Conservation (phyloP, 2,113 vertebrate genomes). For the Penelope pileata region DNA sequence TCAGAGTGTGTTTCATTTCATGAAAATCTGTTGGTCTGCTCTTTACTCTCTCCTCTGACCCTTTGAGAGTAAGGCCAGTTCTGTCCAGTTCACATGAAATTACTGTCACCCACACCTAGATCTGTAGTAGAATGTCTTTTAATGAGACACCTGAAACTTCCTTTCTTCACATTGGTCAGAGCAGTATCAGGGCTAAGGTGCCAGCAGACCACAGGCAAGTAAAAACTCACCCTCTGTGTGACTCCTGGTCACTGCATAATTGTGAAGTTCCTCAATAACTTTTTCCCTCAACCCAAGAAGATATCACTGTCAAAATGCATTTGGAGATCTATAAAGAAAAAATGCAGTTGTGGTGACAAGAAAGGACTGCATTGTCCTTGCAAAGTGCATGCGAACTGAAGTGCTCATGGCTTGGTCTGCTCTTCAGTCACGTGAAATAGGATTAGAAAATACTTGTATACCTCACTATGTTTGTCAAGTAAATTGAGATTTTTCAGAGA, state of each 20-base stretch:
- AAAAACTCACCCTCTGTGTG: neutral
- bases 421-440: neutral
- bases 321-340: neutral
- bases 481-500: neutral
- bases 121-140: neutral
- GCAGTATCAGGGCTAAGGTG: neutral
- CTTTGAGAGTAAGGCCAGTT: neutral
- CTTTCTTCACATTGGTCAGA: neutral
- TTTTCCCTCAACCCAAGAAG: neutral
- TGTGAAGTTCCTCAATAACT: neutral
- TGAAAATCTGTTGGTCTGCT: neutral
- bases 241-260: accelerated
- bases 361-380: neutral
- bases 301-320: neutral
- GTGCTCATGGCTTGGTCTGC: neutral
- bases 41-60: neutral
- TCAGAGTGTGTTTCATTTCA: neutral
- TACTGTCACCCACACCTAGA: neutral
- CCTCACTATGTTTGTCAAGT: neutral
- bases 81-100: neutral
- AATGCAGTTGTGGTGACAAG: neutral
- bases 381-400: neutral
- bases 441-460: neutral
- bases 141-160: neutral
- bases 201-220: neutral